These are phyloP conservation scores for Spea hammondii DNA, from an alignment of 2,797 vertebrate species.

Conservation along the genomic window DNA sequence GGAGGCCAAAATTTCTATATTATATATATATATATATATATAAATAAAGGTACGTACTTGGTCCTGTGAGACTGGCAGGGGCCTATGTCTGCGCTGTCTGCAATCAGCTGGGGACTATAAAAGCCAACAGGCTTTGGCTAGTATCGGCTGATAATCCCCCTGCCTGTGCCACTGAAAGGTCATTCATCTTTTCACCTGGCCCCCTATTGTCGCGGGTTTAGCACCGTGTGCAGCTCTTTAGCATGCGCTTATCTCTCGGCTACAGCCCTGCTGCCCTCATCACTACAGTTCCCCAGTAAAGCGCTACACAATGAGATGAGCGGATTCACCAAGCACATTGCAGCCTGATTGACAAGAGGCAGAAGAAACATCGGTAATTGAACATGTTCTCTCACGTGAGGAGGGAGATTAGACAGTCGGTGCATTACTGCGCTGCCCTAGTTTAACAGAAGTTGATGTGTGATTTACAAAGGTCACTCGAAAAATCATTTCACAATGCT, in stretches of 20 bases:
- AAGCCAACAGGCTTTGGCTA: background rate
- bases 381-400: background rate
- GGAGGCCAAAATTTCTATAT: too few relatives aligned
- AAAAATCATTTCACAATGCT: too few relatives aligned
- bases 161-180: background rate
- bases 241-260: background rate
- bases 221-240: background rate
- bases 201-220: too few relatives aligned
- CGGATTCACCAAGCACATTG: background rate
- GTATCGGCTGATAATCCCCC: background rate
- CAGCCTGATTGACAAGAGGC: background rate
- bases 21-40: background rate
- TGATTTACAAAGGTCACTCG: too few relatives aligned
- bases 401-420: background rate
- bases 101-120: background rate
- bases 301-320: background rate
- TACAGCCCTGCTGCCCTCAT: background rate
- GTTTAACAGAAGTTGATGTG: background rate
- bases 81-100: too few relatives aligned
- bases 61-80: too few relatives aligned
- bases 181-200: background rate
- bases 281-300: background rate
- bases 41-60: too few relatives aligned
- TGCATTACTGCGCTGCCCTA: background rate
- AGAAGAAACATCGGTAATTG: background rate